Conservation (phyloP, 2,888 invertebrate species). For the Patella pellucida region DNA sequence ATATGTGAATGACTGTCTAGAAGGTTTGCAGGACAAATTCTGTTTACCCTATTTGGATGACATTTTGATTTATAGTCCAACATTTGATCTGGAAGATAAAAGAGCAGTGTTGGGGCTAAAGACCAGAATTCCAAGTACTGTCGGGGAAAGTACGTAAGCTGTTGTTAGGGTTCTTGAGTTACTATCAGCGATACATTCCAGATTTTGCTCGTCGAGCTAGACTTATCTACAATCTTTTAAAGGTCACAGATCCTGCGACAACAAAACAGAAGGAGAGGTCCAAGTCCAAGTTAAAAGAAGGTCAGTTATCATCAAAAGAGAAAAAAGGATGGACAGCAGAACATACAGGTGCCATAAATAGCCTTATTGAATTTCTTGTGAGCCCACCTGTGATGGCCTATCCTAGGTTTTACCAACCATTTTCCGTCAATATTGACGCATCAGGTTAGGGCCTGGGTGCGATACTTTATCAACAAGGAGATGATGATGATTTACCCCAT, state of each 20-base stretch:
- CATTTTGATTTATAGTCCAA: too few relatives aligned
- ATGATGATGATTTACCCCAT: slow-evolving; percentile 24
- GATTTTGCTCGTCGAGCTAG: slow-evolving; percentile 34
- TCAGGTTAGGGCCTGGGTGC: neutral
- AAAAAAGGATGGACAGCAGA: neutral
- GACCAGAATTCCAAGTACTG: slow-evolving; percentile 22
- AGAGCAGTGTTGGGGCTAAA: slow-evolving; percentile 29
- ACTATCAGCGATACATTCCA: slow-evolving; percentile 32
- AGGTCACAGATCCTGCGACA: neutral
- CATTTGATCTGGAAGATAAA: too few relatives aligned
- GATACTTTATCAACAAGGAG: slow-evolving; percentile 45
- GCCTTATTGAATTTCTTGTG: neutral
- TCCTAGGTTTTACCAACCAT: too few relatives aligned
- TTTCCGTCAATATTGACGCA: slow-evolving; percentile 65
- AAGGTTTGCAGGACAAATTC: too few relatives aligned
- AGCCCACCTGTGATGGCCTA: neutral
- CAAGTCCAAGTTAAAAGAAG: neutral
- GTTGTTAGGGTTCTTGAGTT: too few relatives aligned
- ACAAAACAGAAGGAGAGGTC: too few relatives aligned
- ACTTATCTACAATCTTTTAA: neutral
- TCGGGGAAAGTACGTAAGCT: slow-evolving; percentile 38
- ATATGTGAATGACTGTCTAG: too few relatives aligned
- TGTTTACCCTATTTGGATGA: too few relatives aligned
- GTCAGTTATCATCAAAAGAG: neutral
- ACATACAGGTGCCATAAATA: neutral